Conservation (phyloP, 1,140 invertebrate genomes). For the Listronotus bonariensis region DNA sequence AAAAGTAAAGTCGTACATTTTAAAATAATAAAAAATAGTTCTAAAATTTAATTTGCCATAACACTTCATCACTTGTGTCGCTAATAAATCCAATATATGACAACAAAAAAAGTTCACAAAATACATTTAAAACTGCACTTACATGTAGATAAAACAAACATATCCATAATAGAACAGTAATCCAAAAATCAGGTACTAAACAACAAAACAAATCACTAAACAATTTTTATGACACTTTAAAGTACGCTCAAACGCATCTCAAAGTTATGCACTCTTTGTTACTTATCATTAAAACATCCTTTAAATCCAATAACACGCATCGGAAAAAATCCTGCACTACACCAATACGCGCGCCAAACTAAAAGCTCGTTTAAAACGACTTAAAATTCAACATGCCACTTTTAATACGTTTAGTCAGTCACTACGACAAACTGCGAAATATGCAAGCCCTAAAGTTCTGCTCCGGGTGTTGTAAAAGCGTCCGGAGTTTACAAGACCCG, state of each 20-base stretch:
- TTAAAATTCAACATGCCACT: neutral
- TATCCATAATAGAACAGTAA: constrained; percentile 19
- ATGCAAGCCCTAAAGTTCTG: constrained; percentile 18
- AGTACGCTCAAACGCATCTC: constrained; percentile 10
- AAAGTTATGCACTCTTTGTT: constrained; percentile 25
- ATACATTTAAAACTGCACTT: neutral
- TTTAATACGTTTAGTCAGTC: neutral
- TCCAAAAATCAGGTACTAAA: constrained; percentile 16
- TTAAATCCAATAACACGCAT: constrained; percentile 1
- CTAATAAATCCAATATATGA: too few relatives aligned
- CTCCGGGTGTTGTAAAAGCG: constrained; percentile 22
- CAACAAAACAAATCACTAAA: constrained; percentile 14
- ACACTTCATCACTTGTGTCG: too few relatives aligned
- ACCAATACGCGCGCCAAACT: constrained; percentile 15
- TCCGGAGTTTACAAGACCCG: constrained; percentile 32
- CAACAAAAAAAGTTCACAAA: too few relatives aligned
- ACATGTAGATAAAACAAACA: constrained; percentile 14
- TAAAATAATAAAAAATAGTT: too few relatives aligned
- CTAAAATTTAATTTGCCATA: too few relatives aligned
- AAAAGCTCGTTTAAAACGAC: neutral
- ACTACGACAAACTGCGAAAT: constrained; percentile 10
- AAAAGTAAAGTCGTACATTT: too few relatives aligned
- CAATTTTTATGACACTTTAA: constrained; percentile 10
- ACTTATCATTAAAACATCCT: constrained; percentile 3
- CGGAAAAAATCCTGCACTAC: constrained; percentile 9